phyloP scores from a whole-genome alignment of 2,888 invertebrate genomes.

The Heteromyza rotundicornis region DNA sequence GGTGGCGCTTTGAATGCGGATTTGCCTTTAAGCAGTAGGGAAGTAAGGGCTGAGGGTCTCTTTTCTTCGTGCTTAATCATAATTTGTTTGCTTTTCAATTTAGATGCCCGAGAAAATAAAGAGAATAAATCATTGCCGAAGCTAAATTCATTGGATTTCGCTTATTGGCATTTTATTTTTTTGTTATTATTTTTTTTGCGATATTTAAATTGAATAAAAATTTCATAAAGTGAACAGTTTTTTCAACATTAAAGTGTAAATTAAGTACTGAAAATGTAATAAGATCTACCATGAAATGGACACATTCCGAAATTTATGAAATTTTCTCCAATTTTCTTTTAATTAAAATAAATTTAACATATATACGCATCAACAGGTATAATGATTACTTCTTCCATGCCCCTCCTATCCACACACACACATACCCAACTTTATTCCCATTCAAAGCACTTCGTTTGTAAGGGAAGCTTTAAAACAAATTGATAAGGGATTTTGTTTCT shows the following conservation, averaged over 20 bases:
- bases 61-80: constrained; percentile 2
- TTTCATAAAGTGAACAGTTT: no score
- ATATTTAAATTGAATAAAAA: no score
- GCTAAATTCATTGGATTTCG: neutral
- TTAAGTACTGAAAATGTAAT: no score
- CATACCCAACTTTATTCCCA: neutral
- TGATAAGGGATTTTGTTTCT: neutral
- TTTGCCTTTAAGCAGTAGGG: neutral
- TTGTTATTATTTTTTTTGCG: no score
- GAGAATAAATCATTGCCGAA: neutral
- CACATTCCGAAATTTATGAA: no score
- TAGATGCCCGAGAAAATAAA: neutral
- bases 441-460: neutral
- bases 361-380: no score
- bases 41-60: neutral
- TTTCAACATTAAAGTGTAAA: no score
- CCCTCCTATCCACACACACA: no score
- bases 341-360: no score
- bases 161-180: constrained; percentile 5
- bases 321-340: no score
- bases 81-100: constrained; percentile 12
- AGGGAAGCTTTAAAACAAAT: neutral
- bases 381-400: no score
- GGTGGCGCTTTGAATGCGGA: neutral
- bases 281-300: no score